Evolutionary conservation across 2,888 invertebrate genomes (phyloP).

Genomic region (Melanargia galathea): DNA sequence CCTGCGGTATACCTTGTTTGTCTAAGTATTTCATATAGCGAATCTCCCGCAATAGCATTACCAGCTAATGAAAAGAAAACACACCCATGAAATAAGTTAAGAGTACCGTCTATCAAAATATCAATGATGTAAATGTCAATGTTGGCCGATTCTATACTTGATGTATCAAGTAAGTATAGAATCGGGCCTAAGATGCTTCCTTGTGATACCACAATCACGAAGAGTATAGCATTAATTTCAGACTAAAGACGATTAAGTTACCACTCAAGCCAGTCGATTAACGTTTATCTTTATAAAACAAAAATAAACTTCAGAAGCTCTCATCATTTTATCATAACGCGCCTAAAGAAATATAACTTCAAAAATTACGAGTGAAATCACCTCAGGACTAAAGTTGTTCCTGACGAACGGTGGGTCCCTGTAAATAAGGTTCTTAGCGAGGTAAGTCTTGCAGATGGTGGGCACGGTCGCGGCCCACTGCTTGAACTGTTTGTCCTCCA

Average conservation of each 20-base stretch:
- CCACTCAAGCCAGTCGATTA: too few relatives aligned
- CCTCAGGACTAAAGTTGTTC: slow-evolving; percentile 86
- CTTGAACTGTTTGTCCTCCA: slow-evolving; percentile 84
- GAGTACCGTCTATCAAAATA: background rate
- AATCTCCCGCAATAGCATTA: slow-evolving; percentile 89
- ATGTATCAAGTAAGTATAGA: too few relatives aligned
- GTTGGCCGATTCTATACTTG: too few relatives aligned
- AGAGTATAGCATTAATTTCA: background rate
- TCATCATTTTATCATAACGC: too few relatives aligned
- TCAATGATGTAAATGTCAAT: background rate
- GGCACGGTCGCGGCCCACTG: slow-evolving; percentile 88
- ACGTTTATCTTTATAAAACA: background rate
- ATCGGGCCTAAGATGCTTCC: background rate
- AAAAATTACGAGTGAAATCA: slow-evolving; percentile 47
- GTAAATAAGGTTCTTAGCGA: slow-evolving; percentile 84
- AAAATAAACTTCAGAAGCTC: background rate
- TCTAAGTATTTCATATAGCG: slow-evolving; percentile 88
- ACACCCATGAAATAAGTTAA: background rate
- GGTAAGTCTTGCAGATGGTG: slow-evolving; percentile 83
- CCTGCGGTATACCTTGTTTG: slow-evolving; percentile 83
- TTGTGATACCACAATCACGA: background rate
- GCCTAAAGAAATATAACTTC: too few relatives aligned
- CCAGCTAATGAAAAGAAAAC: slow-evolving; percentile 72
- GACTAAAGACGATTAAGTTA: background rate
- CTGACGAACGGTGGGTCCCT: slow-evolving; percentile 79